Conservation (phyloP, 1,140 invertebrate genomes). For the Camponotus floridanus region DNA sequence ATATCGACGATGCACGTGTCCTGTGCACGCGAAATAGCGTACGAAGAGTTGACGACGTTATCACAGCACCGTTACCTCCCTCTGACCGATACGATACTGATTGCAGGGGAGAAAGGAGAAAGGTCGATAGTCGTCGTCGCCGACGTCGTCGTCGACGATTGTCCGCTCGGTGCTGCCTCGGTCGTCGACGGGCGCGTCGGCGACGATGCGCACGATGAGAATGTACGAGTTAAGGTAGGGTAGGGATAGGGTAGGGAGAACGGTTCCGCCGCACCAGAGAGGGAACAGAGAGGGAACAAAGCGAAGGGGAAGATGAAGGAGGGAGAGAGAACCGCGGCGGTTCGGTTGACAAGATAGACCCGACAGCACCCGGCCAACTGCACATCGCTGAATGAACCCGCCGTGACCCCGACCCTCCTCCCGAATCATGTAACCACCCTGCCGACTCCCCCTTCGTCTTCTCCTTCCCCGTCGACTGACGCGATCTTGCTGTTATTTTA, state of each 20-base stretch:
- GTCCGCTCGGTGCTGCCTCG: conserved; percentile 30
- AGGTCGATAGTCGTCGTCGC: too few relatives aligned
- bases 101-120: conserved; percentile 5
- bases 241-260: conserved; percentile 19
- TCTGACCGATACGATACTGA: not conserved
- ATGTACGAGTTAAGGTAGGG: not conserved
- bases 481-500: conserved; percentile 40
- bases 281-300: conserved; percentile 2
- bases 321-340: not conserved
- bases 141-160: conserved; percentile 19
- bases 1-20: conserved; percentile 54
- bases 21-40: not conserved
- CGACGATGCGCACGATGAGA: conserved; percentile 19
- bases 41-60: conserved; percentile 1
- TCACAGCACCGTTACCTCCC: too few relatives aligned
- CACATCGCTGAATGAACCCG: conserved; percentile 80
- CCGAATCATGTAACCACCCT: conserved; percentile 30
- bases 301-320: conserved; percentile 24
- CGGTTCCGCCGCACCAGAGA: conserved; percentile 1
- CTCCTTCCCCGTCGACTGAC: not conserved
- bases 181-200: not conserved
- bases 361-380: conserved; percentile 64
- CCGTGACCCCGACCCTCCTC: conserved; percentile 73
- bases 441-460: not conserved
- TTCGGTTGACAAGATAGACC: conserved; percentile 30